Evolutionary conservation across 1,140 invertebrate species (phyloP), one percentile per base, ranked within the genome.

Genomic region (Drosophila kohkoa): DNA sequence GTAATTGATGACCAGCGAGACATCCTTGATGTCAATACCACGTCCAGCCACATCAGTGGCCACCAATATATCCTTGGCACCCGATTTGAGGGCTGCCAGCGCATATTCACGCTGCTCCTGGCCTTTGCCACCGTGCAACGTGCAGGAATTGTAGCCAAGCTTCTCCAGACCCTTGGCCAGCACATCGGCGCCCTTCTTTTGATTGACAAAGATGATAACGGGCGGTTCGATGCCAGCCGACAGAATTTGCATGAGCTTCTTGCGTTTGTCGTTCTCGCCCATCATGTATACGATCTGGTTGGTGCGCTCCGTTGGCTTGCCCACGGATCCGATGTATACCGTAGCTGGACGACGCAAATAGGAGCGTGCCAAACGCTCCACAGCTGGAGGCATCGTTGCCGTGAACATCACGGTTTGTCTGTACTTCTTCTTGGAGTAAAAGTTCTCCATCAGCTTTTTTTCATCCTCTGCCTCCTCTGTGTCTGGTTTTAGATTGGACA

Each of bases 331-430:
- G 82, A 99, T 99, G 90, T 99, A 99, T 0, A 99, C 99, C 4
- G 99, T 97, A 7, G 99, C 98, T 2, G 99, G 99, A 88, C 99
- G 94, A 65, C 99, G 94, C 5, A 99, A 93, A 93, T 99, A 99
- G 32, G 96, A 98, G 77, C 98, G 94, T 0, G 99, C 99, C 52
- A 99, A 93, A 79, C 99, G 94, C 93, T 99, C 99, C 2, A 99
- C 98, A 5, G 98, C 97, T 1, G 99, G 96, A 5, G 98, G 98
- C 99, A 99, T 99, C 82, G 99, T 99, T 13, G 99, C 99, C 46
- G 99, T 99, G 93, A 99, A 99, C 99, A 99, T 99, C 72, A 99
- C 99, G 90, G 99, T 99, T 96, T 99, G 98, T 92, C 99, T 94
- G 91, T 97, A 99, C 93, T 99, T 99, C 91, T 99, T 98, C 91